Evolutionary conservation across 2,797 vertebrate species (phyloP), one percentile per base, ranked within the genome.

Genomic region (Odontamblyopus rebecca): DNA sequence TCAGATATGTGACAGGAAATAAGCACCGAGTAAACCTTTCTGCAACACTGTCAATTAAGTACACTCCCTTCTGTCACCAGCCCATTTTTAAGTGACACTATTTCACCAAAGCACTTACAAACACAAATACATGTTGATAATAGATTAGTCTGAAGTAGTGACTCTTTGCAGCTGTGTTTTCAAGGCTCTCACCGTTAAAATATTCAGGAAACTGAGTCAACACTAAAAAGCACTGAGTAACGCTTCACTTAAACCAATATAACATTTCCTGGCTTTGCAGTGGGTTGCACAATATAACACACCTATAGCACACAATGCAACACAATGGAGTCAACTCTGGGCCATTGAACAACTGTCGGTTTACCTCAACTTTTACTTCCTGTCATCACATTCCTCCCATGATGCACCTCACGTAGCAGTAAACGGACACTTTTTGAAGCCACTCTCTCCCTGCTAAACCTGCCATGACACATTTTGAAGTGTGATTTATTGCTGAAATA

Each of bases 341-440:
- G 30, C 54, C 50, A 65, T 35, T 61, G 32, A 44, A 57, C 54
- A 29, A 19, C 54, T 27, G 70, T 44, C 67, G 41, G 73, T 62
- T 67, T 59, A 71, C 74, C 67, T 80, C 72, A 8, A 68, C 66
- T 26, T 88, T 83, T 68, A 68, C 74, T 80, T 84, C 75, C 83
- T 71, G 85, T 92, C 87, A 87, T 91, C 90, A 80, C 74, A 87
- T 87, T 91, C 83, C 80, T 83, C 82, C 86, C 85, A 83, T 86
- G 56, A 85, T 87, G 82, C 77, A 84, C 77, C 78, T 81, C 78
- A 73, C 68, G 72, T 61, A 30, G 23, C n/a, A 18, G 51, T 79
- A 82, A 83, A 76, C 66, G 23, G 67, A 74, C 74, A 66, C 83
- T 83, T 27, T 23, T 18, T 70, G 26, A 56, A 68, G 51, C 71